Evolutionary conservation across 1,140 invertebrate genomes (phyloP).

Genomic region (Drosophila carrolli): DNA sequence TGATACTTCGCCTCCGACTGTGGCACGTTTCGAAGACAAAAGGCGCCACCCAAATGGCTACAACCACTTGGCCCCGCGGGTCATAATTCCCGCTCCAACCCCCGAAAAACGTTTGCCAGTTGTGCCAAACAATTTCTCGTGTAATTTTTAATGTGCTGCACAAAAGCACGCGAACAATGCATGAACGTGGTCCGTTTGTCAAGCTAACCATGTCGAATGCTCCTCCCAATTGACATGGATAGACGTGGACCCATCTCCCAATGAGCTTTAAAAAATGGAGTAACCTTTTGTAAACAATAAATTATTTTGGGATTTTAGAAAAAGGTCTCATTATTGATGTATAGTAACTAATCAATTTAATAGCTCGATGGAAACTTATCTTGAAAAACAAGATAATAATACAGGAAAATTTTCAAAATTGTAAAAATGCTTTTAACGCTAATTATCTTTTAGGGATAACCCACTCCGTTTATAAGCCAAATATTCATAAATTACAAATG

Average conservation of each 20-base stretch:
- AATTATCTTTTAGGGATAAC: too few relatives aligned
- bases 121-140: conserved; percentile 64
- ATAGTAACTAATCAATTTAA: too few relatives aligned
- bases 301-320: too few relatives aligned
- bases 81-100: conserved; percentile 48
- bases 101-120: conserved; percentile 44
- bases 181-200: conserved; percentile 42
- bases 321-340: too few relatives aligned
- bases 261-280: neutral
- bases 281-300: neutral
- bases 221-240: conserved; percentile 22
- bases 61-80: conserved; percentile 45
- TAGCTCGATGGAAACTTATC: too few relatives aligned
- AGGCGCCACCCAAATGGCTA: conserved; percentile 76
- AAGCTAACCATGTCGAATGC: conserved; percentile 19
- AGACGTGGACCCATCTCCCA: conserved; percentile 16
- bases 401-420: too few relatives aligned
- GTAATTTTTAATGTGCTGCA: conserved; percentile 69
- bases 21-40: conserved; percentile 76
- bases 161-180: conserved; percentile 39
- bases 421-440: too few relatives aligned
- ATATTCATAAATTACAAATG: too few relatives aligned
- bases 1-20: conserved; percentile 30
- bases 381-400: too few relatives aligned
- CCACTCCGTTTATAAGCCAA: too few relatives aligned